Evolutionary conservation across 2,797 vertebrate species (phyloP).

Genomic region (Acropternis orthonyx): DNA sequence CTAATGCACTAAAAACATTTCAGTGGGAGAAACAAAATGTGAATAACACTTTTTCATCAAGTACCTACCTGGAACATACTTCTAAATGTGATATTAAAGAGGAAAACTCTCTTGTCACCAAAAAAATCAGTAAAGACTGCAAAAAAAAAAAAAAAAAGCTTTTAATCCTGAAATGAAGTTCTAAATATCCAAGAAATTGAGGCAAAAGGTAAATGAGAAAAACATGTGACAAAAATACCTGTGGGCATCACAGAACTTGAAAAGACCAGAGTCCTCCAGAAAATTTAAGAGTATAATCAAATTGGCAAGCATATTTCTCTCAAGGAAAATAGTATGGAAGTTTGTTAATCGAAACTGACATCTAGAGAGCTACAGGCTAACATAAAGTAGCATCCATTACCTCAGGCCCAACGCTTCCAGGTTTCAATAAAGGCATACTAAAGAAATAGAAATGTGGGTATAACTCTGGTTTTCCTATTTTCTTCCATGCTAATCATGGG

Average conservation of each 20-base stretch:
- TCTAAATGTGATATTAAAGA: neutral
- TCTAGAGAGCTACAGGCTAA: neutral
- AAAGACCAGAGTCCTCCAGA: neutral
- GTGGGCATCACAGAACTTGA: neutral
- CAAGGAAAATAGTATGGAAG: neutral
- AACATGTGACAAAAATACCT: neutral
- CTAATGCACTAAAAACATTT: neutral
- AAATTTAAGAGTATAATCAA: neutral
- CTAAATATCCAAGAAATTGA: neutral
- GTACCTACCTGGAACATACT: neutral
- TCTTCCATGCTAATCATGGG: neutral
- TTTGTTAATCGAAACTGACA: neutral
- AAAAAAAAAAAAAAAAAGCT: conserved; percentile 1
- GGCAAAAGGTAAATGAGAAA: neutral
- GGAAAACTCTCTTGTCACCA: neutral
- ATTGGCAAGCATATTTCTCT: neutral
- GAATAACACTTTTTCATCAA: neutral
- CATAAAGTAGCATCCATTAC: neutral
- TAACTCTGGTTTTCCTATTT: neutral
- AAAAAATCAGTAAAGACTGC: neutral
- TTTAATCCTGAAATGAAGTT: neutral
- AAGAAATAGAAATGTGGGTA: neutral
- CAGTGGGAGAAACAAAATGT: neutral
- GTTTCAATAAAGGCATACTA: neutral
- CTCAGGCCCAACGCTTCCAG: neutral